Evolutionary conservation across 2,888 invertebrate species (phyloP), one percentile per base, ranked within the genome.

Genomic region (Drosophila birchii): DNA sequence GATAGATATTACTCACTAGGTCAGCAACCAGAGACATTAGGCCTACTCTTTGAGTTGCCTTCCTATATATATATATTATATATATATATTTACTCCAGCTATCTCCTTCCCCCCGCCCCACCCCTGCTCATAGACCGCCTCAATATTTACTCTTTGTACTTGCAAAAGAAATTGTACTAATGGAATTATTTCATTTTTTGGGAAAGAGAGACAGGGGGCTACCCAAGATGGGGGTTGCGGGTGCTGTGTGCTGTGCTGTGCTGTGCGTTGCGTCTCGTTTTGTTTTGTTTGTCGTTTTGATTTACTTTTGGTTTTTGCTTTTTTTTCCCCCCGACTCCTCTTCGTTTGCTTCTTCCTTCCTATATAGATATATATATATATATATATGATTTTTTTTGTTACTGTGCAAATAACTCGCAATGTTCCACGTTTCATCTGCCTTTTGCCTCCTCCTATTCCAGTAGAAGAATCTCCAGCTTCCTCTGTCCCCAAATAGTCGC

Each of bases 91-190:
- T 16, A 8, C 14, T 39, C 12, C 16, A 12, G 14, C 38, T 18
- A 5, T 36, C n/a, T 55, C 39, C 36, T 18, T 4, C 45, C 29
- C n/a, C n/a, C n/a, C n/a, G n/a, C n/a, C n/a, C n/a, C n/a, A n/a
- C n/a, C n/a, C 20, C 29, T 56, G 67, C 41, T n/a, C 56, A 74
- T 63, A 63, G 74, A 72, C 38, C 57, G 47, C 55, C 67, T 58
- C 77, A 76, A 80, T 91, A 86, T 90, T 91, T 91, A 81, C 81
- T 90, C 89, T 91, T 86, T 91, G 90, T 90, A 89, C 90, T 91
- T 91, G 90, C 81, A 90, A 91, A 91, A 91, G 88, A 90, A 91
- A 90, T 90, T 90, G 86, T 86, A 90, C 90, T 90, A 90, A 91
- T 90, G 90, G 90, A 90, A 90, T 91, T 90, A 91, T 90, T 81